Evolutionary conservation across 2,888 invertebrate genomes (phyloP), one percentile per base, ranked within the genome.

Genomic region (Xylocampa areola): DNA sequence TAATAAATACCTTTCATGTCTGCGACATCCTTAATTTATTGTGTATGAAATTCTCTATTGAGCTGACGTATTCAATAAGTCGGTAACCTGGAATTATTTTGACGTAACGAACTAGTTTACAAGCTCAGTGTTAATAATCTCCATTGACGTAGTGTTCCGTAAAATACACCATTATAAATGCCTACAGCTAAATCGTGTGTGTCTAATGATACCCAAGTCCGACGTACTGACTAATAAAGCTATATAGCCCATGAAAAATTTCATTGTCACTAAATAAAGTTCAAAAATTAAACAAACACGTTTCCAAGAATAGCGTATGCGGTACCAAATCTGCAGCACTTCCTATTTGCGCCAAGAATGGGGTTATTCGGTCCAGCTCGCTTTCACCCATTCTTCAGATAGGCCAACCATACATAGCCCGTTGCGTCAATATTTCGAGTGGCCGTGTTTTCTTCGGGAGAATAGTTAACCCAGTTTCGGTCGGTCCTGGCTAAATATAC

Each of bases 391-490:
- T 73, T 73, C 74, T 75, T 63, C 55, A 76, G 79, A 77, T 79
- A 81, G 77, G 80, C 81, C 74, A 74, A 43, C 82, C 83, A 79
- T 83, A 83, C 81, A 82, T 81, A 84, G 82, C 63, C 54, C 65
- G 80, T 89, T 87, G 86, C 87, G 88, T 88, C 91, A 90, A 86
- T 86, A 81, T 83, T 81, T 86, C 86, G 81, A 86, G 85, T 83
- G 80, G 81, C 71, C 82, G 85, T 86, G 84, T 90, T 90, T 88
- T 87, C 50, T 87, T 85, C 82, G 82, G 85, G 86, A 84, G 84
- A 90, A 92, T 91, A 92, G 92, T 91, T 93, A 92, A 93, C 93
- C 93, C 86, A 93, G 85, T 86, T 93, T 86, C 84, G 59, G 68
- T 66, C 77, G 80, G 82, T 85, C 75, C 77, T 76, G 74, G 76